Evolutionary conservation across 2,797 vertebrate species (phyloP), one percentile per base, ranked within the genome.

Genomic region (Champsocephalus gunnari): DNA sequence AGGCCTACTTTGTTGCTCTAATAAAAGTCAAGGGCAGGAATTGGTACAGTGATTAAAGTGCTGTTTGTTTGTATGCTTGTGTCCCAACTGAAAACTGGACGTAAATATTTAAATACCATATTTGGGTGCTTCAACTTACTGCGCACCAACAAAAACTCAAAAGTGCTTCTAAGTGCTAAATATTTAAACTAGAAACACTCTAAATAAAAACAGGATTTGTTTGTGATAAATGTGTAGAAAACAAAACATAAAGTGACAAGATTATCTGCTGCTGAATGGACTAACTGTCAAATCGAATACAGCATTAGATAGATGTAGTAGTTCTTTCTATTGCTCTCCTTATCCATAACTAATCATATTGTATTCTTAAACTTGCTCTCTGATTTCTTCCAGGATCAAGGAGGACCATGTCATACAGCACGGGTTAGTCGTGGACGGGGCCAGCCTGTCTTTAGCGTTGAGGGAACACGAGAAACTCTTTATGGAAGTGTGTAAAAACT

Each of bases 391-490:
- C 68, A 99, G 98, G 93, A 96, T 99, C 84, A 96, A 95, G 74
- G 97, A 99, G 44, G 98, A 99, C 91, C 96, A 99, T 66, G 97
- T 99, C 70, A 97, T 98, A 75, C 98, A 99, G 87, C 98, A 99
- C 9, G 98, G 97, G 6, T 82, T 99, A 66, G 98, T 99, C 34
- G 98, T 99, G 58, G 98, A 99, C 43, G 98, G 98, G 19, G 96
- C 96, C 90, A 99, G 98, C 92, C 94, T 99, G 59, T 98, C 97
- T 83, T 94, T 99, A 90, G 97, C 98, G 24, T 92, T 99, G 90
- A 96, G 98, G 88, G 96, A 96, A 73, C 98, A 99, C 21, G 98
- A 99, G 92, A 98, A 98, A 85, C 94, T 99, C 59, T 99, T 99
- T 82, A 98, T 99, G 97, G 97, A 99, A 75, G 97, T 99, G 80